Base-by-base conservation (phyloP, 2,113 vertebrate species). In the Catharus fuscescens region DNA sequence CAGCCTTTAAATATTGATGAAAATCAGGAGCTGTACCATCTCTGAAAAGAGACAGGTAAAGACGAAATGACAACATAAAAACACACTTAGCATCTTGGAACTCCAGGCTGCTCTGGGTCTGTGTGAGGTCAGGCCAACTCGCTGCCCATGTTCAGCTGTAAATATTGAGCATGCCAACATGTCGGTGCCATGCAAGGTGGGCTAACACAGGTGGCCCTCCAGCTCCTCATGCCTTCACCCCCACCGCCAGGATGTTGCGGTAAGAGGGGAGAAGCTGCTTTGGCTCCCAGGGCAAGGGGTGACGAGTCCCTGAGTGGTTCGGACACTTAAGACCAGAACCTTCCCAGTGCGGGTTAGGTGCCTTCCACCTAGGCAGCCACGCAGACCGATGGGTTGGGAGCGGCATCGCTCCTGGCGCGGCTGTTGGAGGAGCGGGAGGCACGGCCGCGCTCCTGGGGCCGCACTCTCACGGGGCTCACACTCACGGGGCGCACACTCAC, bases 131-230 rank as follows among this genome's bases (percentile, higher is more conserved):
- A 24, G 45, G n/a, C 14, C 10, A 28, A 17, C 48, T 40, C 8
- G 0, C 60, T 19, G 50, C 47, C 29, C 14, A 0, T 0, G 4
- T 16, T 47, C 60, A 26, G 25, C 38, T 38, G 14, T 8, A 17
- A 34, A 13, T n/a, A 34, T 0, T 6, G 64, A 38, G 14, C 1
- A 1, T 1, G 5, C 32, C 31, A 47, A 34, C 45, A 34, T 5
- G 8, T 13, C 12, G 12, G 42, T 36, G 71, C 31, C 62, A 14
- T 19, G 79, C 40, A 56, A 77, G 14, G 20, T 42, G 40, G 29
- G 25, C 24, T 53, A 40, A 54, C 38, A 61, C 11, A 34, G 19
- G 25, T 26, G 25, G 12, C 21, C 40, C 40, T 26, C 47, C 62
- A 31, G 29, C 19, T 45, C 29, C 40, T 69, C 56, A 32, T 19